phyloP scores from a whole-genome alignment of 2,797 vertebrate genomes.

The Jordanella pulchra region DNA sequence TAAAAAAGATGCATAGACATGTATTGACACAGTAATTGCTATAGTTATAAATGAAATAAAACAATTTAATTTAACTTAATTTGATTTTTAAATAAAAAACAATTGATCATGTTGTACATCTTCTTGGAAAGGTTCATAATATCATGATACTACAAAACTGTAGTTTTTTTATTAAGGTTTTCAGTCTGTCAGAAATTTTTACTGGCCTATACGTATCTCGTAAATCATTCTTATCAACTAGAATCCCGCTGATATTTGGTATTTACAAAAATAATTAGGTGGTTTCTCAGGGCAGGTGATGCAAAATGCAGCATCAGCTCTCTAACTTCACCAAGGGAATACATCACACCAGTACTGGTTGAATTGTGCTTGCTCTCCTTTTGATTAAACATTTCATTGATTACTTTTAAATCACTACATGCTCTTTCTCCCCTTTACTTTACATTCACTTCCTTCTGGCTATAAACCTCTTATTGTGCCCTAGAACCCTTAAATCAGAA shows the following conservation, averaged over 20 bases:
- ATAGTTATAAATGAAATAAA: neutral
- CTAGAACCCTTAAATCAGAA: conserved; percentile 10
- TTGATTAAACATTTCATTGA: conserved; percentile 14
- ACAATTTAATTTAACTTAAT: neutral
- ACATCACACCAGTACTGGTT: conserved; percentile 1
- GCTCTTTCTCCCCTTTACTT: neutral
- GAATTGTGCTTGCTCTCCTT: neutral
- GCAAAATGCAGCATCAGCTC: conserved; percentile 4
- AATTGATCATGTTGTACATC: neutral
- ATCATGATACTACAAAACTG: neutral
- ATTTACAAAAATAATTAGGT: conserved; percentile 9
- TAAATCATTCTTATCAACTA: neutral
- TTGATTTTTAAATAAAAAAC: neutral
- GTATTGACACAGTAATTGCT: too few species aligned
- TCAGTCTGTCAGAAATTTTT: neutral
- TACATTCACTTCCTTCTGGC: neutral
- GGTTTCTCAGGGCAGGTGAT: neutral
- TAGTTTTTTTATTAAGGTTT: neutral
- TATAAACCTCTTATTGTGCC: conserved; percentile 10
- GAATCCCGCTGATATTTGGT: neutral
- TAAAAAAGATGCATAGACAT: too few species aligned
- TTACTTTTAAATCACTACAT: conserved; percentile 15
- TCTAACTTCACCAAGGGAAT: neutral
- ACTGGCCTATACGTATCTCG: too few species aligned
- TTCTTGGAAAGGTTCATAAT: neutral